A percentile compares a stretch with the other conserved stretches of the same genome.
These are phyloP conservation scores for Rhamnusium bicolor DNA, from an alignment of 2,888 invertebrate genomes.

Conservation along the genomic window DNA sequence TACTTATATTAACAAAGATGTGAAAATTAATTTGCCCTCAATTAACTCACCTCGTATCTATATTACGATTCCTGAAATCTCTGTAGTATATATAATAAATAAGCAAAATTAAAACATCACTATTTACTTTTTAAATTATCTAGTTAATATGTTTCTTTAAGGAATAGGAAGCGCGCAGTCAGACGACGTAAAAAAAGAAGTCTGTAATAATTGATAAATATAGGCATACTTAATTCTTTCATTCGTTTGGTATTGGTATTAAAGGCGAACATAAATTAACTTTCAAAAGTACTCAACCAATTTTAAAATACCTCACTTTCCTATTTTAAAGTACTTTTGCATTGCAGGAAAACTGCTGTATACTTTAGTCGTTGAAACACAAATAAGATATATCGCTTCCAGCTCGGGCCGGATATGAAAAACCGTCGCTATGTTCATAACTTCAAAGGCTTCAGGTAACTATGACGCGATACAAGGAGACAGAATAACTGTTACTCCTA, in stretches of 20 bases:
- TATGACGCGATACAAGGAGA: conserved; percentile 2
- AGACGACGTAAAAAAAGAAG: too few species aligned
- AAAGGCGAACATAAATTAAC: neutral
- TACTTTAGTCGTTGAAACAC: conserved; percentile 17
- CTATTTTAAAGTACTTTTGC: neutral
- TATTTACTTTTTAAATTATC: too few species aligned
- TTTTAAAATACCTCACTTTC: neutral
- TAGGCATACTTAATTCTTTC: neutral
- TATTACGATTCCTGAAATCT: too few species aligned
- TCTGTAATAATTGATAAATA: too few species aligned
- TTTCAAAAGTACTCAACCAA: neutral
- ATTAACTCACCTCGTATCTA: too few species aligned
- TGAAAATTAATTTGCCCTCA: too few species aligned
- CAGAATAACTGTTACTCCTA: neutral
- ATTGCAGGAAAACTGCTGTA: conserved; percentile 16
- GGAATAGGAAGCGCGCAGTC: too few species aligned
- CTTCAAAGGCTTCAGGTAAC: conserved; percentile 36
- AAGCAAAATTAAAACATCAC: too few species aligned
- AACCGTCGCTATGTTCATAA: conserved; percentile 15
- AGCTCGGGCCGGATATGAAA: conserved; percentile 27
- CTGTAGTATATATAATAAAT: too few species aligned
- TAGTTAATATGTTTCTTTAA: too few species aligned
- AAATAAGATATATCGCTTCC: conserved; percentile 25
- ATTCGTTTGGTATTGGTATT: neutral
- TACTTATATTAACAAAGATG: too few species aligned